These are phyloP conservation scores for Adela reaumurella DNA, from an alignment of 2,888 invertebrate species.

Conservation along the genomic window DNA sequence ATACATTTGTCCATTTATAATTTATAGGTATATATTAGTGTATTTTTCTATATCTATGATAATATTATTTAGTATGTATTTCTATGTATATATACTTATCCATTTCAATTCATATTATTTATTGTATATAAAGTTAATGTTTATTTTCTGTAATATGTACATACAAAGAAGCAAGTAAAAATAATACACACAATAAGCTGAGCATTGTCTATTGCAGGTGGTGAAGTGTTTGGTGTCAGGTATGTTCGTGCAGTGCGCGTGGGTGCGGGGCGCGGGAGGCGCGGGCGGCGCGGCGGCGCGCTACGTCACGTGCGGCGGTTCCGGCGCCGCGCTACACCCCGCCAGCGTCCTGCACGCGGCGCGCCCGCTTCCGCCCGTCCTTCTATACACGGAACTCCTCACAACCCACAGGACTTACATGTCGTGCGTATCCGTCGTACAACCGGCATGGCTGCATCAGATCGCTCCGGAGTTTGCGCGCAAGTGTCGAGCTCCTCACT, in stretches of 20 bases:
- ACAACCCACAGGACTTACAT: conserved; percentile 80
- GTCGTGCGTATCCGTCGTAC: conserved; percentile 71
- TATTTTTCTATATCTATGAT: no score
- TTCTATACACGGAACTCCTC: conserved; percentile 85
- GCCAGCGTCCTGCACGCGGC: conserved; percentile 63
- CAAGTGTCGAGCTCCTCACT: conserved; percentile 18
- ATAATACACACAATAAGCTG: no score
- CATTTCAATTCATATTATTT: no score
- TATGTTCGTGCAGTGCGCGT: conserved; percentile 83
- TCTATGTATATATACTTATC: no score
- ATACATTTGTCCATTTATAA: no score
- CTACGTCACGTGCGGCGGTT: conserved; percentile 36
- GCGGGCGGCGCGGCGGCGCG: conserved; percentile 65
- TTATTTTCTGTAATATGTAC: no score
- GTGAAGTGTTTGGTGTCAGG: conserved; percentile 79
- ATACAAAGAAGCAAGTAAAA: not conserved
- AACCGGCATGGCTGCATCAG: conserved; percentile 75
- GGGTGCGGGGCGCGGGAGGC: conserved; percentile 66
- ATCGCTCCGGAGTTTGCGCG: conserved; percentile 41
- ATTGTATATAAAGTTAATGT: no score
- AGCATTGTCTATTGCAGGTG: conserved; percentile 33
- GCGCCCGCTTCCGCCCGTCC: conserved; percentile 66
- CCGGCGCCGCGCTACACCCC: conserved; percentile 72
- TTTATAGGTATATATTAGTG: no score
- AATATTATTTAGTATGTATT: no score